These are phyloP conservation scores for Drosophila ficusphila DNA, from an alignment of 1,140 invertebrate species.

Conservation along the genomic window DNA sequence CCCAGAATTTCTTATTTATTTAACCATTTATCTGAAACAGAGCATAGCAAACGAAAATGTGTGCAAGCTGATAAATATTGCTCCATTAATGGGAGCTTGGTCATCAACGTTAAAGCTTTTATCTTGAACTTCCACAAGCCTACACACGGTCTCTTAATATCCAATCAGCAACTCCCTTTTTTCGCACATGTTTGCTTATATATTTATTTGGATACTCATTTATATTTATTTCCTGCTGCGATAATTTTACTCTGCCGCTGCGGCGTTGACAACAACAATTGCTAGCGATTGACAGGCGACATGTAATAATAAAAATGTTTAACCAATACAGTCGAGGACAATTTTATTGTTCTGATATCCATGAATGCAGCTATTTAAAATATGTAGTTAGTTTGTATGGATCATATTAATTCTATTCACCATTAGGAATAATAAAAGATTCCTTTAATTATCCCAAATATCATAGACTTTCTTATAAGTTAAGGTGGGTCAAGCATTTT, in stretches of 20 bases:
- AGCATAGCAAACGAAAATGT: not conserved
- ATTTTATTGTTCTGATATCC: not conserved
- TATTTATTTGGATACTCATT: constrained; percentile 63
- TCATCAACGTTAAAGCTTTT: constrained; percentile 67
- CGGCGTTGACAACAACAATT: constrained; percentile 51
- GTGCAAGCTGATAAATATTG: constrained; percentile 18
- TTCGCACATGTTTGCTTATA: constrained; percentile 58
- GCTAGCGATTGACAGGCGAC: constrained; percentile 47
- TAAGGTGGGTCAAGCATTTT: no score
- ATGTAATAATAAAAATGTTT: constrained; percentile 46
- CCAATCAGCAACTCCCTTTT: constrained; percentile 7
- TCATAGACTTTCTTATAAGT: no score
- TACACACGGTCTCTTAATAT: constrained; percentile 13
- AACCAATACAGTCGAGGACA: constrained; percentile 13
- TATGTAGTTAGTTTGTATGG: no score
- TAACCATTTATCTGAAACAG: no score
- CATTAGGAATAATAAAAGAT: no score
- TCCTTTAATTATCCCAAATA: no score
- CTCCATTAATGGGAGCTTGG: constrained; percentile 16
- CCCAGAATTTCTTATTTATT: no score
- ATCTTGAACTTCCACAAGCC: constrained; percentile 49
- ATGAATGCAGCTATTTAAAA: not conserved
- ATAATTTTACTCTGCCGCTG: constrained; percentile 37
- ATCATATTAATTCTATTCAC: no score
- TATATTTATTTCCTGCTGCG: constrained; percentile 61